phyloP scores from a whole-genome alignment of 2,797 vertebrate species.

The Thaleichthys pacificus region DNA sequence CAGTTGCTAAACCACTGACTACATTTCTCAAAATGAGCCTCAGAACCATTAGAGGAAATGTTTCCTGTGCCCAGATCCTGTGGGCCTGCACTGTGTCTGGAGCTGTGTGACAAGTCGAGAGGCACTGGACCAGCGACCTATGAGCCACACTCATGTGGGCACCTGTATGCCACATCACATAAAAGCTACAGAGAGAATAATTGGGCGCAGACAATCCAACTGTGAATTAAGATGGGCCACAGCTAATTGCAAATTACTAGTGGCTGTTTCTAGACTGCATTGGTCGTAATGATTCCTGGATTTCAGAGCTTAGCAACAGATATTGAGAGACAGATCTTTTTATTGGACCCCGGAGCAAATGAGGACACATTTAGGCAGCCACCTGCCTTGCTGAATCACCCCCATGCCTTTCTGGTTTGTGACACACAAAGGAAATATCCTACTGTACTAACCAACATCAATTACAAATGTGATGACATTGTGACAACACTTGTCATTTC shows the following conservation, averaged over 20 bases:
- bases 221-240: conserved; percentile 7
- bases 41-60: conserved; percentile 48
- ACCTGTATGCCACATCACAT: conserved; percentile 10
- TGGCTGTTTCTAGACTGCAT: conserved; percentile 41
- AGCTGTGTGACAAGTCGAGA: conserved; percentile 27
- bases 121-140: conserved; percentile 24
- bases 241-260: conserved; percentile 38
- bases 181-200: conserved; percentile 28
- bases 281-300: conserved; percentile 25
- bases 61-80: conserved; percentile 30
- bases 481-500: background rate
- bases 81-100: conserved; percentile 22
- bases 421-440: background rate
- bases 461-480: background rate
- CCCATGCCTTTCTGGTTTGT: background rate
- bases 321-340: conserved; percentile 7
- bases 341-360: conserved; percentile 21
- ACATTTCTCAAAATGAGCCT: conserved; percentile 7
- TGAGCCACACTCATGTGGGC: conserved; percentile 14
- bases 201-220: conserved; percentile 24
- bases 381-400: background rate
- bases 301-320: conserved; percentile 4
- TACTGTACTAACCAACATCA: background rate
- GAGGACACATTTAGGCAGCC: background rate
- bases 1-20: conserved; percentile 39